Percentiles rank a stretch among this genome's conserved stretches.
These are phyloP conservation scores for Mesembrinibis cayennensis DNA, from an alignment of 2,113 vertebrate genomes.

Conservation along the genomic window DNA sequence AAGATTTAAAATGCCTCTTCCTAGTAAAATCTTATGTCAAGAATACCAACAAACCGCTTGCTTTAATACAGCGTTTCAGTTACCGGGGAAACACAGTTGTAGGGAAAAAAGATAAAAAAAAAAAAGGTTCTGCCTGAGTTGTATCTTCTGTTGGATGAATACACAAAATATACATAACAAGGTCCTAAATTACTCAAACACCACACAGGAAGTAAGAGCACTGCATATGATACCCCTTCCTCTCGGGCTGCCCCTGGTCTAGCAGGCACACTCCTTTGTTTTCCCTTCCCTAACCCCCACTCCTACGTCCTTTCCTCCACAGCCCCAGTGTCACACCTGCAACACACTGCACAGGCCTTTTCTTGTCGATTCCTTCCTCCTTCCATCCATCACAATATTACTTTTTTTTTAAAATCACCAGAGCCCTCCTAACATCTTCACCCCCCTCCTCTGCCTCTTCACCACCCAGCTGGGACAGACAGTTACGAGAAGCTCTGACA, in stretches of 20 bases:
- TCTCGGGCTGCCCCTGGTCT: not conserved
- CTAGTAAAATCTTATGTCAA: not conserved
- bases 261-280: no score
- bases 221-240: not conserved
- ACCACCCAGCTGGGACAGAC: not conserved
- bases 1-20: not conserved
- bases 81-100: fast-evolving
- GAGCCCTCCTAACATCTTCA: not conserved
- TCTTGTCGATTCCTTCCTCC: not conserved
- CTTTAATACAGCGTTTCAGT: not conserved
- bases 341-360: not conserved
- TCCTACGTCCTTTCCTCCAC: not conserved
- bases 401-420: not conserved
- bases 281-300: no score
- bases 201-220: not conserved
- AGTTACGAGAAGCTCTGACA: not conserved
- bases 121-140: not conserved
- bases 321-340: not conserved
- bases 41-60: fast-evolving
- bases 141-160: not conserved
- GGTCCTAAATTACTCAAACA: not conserved
- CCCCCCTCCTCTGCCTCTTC: not conserved
- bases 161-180: not conserved
- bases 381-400: not conserved
- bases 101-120: no score